These are phyloP conservation scores for Trimorus sp. DNA, from an alignment of 2,888 invertebrate genomes.

Conservation along the genomic window DNA sequence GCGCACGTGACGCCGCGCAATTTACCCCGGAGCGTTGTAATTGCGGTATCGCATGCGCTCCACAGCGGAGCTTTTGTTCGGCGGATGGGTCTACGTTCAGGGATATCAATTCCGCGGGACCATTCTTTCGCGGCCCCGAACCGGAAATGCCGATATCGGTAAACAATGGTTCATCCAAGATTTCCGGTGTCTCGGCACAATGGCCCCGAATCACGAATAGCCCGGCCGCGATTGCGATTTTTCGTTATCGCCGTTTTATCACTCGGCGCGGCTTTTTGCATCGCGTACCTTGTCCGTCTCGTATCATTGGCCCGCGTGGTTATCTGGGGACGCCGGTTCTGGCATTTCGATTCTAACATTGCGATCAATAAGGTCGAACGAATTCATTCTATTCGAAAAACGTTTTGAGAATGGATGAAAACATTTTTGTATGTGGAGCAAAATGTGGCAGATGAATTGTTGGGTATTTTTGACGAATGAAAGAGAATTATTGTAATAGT, in stretches of 20 bases:
- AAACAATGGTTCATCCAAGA: constrained; percentile 47
- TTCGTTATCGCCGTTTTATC: not conserved
- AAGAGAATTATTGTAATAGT: too few species aligned
- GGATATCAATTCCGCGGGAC: constrained; percentile 60
- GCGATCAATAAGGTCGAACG: too few species aligned
- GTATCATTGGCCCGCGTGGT: not conserved
- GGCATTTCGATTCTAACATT: too few species aligned
- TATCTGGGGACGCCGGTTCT: too few species aligned
- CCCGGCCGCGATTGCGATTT: not conserved
- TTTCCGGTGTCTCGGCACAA: constrained; percentile 32
- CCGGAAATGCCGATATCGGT: constrained; percentile 41
- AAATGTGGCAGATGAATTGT: too few species aligned
- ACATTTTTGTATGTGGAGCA: too few species aligned
- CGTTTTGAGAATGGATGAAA: too few species aligned
- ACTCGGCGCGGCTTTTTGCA: too few species aligned
- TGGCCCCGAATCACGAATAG: constrained; percentile 7
- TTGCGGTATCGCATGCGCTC: constrained; percentile 76
- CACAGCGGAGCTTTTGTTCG: constrained; percentile 49
- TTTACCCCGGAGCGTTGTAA: constrained; percentile 77
- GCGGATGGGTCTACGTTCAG: constrained; percentile 28
- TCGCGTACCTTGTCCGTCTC: not conserved
- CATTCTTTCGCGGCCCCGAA: constrained; percentile 45
- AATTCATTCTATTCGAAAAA: too few species aligned
- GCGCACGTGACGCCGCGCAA: constrained; percentile 73
- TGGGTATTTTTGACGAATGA: too few species aligned